Conservation (phyloP, 2,113 vertebrate species). For the Caracal caracal region DNA sequence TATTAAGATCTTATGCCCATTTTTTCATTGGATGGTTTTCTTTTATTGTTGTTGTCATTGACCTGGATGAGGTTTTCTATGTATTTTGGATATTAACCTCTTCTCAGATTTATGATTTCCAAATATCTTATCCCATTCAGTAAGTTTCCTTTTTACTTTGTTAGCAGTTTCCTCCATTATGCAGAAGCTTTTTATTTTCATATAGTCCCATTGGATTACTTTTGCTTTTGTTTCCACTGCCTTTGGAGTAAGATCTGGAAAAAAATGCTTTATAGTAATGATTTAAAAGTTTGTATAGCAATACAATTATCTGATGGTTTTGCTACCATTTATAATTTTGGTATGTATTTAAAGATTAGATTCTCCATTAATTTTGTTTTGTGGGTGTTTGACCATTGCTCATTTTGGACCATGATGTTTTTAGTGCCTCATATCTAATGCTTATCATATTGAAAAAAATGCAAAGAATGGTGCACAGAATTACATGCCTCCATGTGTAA, state of each 20-base stretch:
- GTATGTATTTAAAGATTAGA: neutral
- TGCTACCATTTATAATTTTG: neutral
- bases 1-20: neutral
- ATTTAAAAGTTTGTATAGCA: neutral
- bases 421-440: neutral
- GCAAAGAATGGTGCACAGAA: neutral
- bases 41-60: neutral
- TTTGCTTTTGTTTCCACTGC: neutral
- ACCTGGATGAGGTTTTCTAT: neutral
- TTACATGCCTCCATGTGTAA: neutral
- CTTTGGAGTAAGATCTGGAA: neutral
- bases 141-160: neutral
- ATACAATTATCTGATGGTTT: neutral
- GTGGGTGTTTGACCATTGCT: neutral
- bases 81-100: neutral
- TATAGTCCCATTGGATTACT: neutral
- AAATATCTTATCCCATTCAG: neutral
- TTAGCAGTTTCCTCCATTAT: neutral
- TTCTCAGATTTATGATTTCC: neutral
- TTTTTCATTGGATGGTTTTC: neutral
- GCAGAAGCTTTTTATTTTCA: neutral
- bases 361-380: neutral
- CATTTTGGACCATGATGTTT: neutral
- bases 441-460: neutral
- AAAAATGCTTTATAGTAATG: neutral